Evolutionary conservation across 2,797 vertebrate species (phyloP), one percentile per base, ranked within the genome.

Genomic region (Rousettus madagascariensis): DNA sequence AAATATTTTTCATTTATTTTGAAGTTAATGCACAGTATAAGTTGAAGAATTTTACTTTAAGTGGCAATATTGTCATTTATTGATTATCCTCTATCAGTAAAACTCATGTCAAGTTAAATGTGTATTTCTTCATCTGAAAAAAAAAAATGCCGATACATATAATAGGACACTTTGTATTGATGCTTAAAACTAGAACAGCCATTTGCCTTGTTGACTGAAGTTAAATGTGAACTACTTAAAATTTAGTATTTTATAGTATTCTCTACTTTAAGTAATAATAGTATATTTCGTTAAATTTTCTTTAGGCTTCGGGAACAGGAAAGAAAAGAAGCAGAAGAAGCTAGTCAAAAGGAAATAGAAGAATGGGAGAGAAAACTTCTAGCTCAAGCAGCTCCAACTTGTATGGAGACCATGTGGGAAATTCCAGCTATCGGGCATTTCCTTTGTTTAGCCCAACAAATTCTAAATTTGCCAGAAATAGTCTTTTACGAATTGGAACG

Each of bases 371-470:
- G 98, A 91, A 98, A 96, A 84, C 98, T 99, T 95, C 97, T 99
- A 75, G 99, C 98, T 84, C 98, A 99, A 98, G 99, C 99, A 68
- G 98, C 98, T 88, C 99, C 99, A 46, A 98, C 99, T 90, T 98
- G 98, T 15, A 98, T 99, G 98, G 98, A 99, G 97, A 99, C 98
- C 63, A 98, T 99, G 98, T 99, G 99, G 99, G 99, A 99, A 98
- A 99, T 99, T 93, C 99, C 99, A 96, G 99, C 99, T 91, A 99
- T 99, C 74, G 99, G 99, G 12, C 99, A 99, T 98, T 99, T 99
- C 96, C 99, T 99, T 96, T 99, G 99, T 98, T 99, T 99, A 97
- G 99, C 99, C 78, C 99, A 99, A 96, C 98, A 99, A 91, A 99
- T 99, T 94, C 99, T 99, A 90, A 99, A 99, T 98, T 99, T 99